phyloP scores from a whole-genome alignment of 2,113 vertebrate genomes.

The Macaca fascicularis region T2T-MFA8v1.1 NC_088391.1:26286501-26287000 shows the following conservation, averaged over 20 bases:
- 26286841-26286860: background rate
- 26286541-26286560: too few relatives aligned
- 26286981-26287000: background rate
- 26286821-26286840: background rate
- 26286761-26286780: background rate
- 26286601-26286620: background rate
- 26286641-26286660: background rate
- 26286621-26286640: background rate
- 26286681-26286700: background rate
- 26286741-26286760: background rate
- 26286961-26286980: background rate
- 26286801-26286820: background rate
- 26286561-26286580: background rate
- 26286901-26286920: background rate
- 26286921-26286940: background rate
- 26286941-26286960: background rate
- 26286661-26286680: background rate
- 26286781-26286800: background rate
- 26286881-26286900: background rate
- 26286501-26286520: background rate
- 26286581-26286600: background rate
- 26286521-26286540: background rate
- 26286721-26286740: background rate
- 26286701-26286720: background rate
- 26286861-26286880: background rate